These are phyloP conservation scores for Octodonta nipae DNA, from an alignment of 2,888 invertebrate genomes.

Conservation along the genomic window DNA sequence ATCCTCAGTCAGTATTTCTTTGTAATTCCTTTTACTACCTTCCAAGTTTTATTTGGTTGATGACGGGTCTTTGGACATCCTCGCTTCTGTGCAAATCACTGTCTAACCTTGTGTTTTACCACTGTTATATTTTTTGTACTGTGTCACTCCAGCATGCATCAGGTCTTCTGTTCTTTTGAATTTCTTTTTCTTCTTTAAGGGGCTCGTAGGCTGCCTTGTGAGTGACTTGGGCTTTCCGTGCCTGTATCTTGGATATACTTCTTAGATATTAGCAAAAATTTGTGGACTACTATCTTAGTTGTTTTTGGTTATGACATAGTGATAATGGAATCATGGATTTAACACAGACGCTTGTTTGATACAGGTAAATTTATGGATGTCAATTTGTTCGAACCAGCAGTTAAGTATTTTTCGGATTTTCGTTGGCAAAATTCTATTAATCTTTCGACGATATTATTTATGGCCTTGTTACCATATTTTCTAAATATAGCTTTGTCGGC, in stretches of 20 bases:
- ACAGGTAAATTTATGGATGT: neutral
- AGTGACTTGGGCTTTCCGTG: neutral
- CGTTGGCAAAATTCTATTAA: neutral
- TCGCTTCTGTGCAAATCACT: neutral
- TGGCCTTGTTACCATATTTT: neutral
- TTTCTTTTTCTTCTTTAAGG: neutral
- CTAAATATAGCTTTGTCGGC: neutral
- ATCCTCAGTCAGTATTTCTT: neutral
- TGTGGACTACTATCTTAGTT: neutral
- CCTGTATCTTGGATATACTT: neutral
- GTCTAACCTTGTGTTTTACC: neutral
- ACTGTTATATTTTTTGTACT: neutral
- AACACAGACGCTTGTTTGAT: neutral
- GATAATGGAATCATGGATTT: constrained; percentile 1
- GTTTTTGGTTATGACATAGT: constrained; percentile 2
- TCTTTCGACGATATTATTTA: constrained; percentile 2
- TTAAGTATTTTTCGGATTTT: constrained; percentile 1
- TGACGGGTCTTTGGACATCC: neutral
- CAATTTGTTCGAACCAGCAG: constrained; percentile 1
- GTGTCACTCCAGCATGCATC: neutral
- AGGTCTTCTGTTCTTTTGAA: neutral
- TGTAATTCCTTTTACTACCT: constrained; percentile 1
- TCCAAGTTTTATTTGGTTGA: neutral
- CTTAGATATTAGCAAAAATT: neutral
- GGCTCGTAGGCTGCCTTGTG: neutral